Evolutionary conservation across 1,140 invertebrate genomes (phyloP), one percentile per base, ranked within the genome.

Genomic region (Danaus plexippus): DNA sequence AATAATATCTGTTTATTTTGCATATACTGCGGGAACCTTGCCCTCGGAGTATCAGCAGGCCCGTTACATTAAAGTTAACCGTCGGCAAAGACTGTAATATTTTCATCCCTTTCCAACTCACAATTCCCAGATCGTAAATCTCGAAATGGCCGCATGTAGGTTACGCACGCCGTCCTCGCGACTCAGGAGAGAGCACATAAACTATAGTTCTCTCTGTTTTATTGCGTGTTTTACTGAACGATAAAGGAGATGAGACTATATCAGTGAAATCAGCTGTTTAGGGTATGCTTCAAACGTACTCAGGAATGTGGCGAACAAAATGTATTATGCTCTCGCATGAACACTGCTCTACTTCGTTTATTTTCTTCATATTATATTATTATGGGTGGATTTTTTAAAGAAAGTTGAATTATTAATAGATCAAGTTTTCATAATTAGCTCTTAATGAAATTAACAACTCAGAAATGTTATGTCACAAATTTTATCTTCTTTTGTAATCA

Each of bases 71-170:
- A 70, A 69, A 76, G 68, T 77, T 80, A 62, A 75, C 69, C 72
- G 75, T 73, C 77, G 73, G 77, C 73, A 74, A 76, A 76, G 80
- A 80, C 76, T 75, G 69, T 73, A 79, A 77, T 86, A 74, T 82
- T 80, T 82, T 79, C 71, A 73, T 88, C 86, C 76, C 83, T 73
- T 64, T 88, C 87, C 71, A 80, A 81, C 87, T 76, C 82, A 77
- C 85, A 88, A 87, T 88, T 88, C 87, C 87, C 87, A 88, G 87
- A 79, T 88, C 86, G 86, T 88, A 88, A 88, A 88, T 88, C 83
- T 83, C 72, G 87, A 88, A 88, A 88, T 87, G 86, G 87, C 87
- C 86, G 87, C 86, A 87, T 87, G 85, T 87, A 86, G 85, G 79
- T 85, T 86, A 85, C 81, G 85, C 80, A 85, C 79, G 77, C 75